phyloP scores from a whole-genome alignment of 2,888 invertebrate species.

The Prostheceraeus crozeri region DNA sequence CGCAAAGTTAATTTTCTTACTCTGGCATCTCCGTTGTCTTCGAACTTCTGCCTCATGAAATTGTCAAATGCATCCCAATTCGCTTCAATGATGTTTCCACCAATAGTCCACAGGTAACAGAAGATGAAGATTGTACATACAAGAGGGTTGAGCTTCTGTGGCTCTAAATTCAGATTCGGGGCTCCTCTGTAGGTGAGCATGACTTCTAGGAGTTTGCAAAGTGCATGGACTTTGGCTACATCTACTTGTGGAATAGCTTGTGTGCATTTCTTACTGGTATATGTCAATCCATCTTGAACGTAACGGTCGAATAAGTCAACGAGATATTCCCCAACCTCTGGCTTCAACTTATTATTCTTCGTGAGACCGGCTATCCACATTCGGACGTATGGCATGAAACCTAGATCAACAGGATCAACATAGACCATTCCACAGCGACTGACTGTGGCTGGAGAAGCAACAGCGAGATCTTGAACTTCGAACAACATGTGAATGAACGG shows the following conservation, averaged over 20 bases:
- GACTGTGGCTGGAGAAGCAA: slow-evolving; percentile 84
- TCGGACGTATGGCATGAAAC: slow-evolving; percentile 71
- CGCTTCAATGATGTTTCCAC: slow-evolving; percentile 71
- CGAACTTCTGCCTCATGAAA: slow-evolving; percentile 66
- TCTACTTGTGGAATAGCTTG: slow-evolving; percentile 74
- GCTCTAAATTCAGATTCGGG: slow-evolving; percentile 63
- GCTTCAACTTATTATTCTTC: slow-evolving; percentile 56
- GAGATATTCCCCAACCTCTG: slow-evolving; percentile 63
- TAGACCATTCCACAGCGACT: slow-evolving; percentile 76
- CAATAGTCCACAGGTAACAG: slow-evolving; percentile 74
- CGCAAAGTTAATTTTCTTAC: slow-evolving; percentile 43
- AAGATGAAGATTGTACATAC: slow-evolving; percentile 72
- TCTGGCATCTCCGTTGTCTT: slow-evolving; percentile 66
- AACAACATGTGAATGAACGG: slow-evolving; percentile 82
- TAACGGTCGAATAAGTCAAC: slow-evolving; percentile 64
- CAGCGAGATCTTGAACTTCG: slow-evolving; percentile 68
- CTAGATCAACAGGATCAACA: slow-evolving; percentile 73
- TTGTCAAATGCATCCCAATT: slow-evolving; percentile 67
- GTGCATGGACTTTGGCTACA: slow-evolving; percentile 70
- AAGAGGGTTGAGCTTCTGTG: slow-evolving; percentile 61
- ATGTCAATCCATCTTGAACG: slow-evolving; percentile 65
- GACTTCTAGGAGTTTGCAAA: slow-evolving; percentile 69
- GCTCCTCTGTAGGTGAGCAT: slow-evolving; percentile 65
- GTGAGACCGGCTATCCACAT: slow-evolving; percentile 66
- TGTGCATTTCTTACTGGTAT: slow-evolving; percentile 66